Conservation (phyloP, 2,113 vertebrate genomes). For the Equus quagga region DNA sequence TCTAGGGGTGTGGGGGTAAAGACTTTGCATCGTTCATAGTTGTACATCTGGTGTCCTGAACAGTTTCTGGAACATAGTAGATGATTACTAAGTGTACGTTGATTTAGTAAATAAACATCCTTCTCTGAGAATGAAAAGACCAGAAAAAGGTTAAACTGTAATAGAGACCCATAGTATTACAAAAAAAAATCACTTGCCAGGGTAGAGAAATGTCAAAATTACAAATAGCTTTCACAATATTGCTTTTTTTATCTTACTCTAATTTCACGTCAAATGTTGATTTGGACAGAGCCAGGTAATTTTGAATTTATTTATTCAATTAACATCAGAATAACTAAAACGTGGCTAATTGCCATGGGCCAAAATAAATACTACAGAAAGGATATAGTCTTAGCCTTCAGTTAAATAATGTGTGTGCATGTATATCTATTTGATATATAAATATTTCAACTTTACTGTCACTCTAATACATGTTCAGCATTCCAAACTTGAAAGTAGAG, state of each 20-base stretch:
- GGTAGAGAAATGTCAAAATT: not conserved
- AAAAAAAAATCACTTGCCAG: not conserved
- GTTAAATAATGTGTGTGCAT: not conserved
- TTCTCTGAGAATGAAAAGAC: not conserved
- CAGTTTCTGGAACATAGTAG: not conserved
- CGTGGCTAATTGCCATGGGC: not conserved
- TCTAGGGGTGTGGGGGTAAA: not conserved
- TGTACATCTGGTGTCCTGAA: too few relatives aligned
- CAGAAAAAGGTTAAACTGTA: not conserved
- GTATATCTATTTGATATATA: too few relatives aligned
- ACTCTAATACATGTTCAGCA: not conserved
- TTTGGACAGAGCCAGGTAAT: not conserved
- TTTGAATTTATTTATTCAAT: not conserved
- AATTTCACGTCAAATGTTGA: not conserved
- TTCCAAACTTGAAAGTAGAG: not conserved
- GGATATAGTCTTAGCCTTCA: not conserved
- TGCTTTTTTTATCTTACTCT: not conserved
- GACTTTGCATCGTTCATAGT: too few relatives aligned
- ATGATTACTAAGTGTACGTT: not conserved
- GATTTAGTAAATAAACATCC: not conserved
- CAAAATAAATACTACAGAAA: not conserved
- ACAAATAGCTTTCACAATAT: not conserved
- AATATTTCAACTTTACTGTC: not conserved
- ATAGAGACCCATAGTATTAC: not conserved
- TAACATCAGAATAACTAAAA: not conserved